Evolutionary conservation across 2,797 vertebrate genomes (phyloP), one percentile per base, ranked within the genome.

Genomic region (Peromyscus aztecus): DNA sequence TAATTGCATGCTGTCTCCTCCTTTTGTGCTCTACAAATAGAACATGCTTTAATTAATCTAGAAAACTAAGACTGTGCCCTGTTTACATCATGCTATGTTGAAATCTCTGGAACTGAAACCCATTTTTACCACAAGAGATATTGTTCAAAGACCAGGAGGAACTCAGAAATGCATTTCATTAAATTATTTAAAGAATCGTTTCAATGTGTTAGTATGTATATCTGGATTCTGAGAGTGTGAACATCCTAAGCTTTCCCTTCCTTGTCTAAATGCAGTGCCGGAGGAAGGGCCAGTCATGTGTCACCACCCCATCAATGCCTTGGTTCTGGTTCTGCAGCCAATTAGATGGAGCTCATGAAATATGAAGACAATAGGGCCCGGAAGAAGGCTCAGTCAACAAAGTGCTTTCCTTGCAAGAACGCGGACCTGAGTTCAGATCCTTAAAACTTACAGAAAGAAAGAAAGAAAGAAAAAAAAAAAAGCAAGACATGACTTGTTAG

Each of bases 181-280:
- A 97, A 96, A 89, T 77, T 87, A 97, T 90, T 93, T 46, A 81
- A 97, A 97, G 71, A 93, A 94, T 96, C 91, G 90, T 95, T 97
- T 97, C 87, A 97, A 69, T 98, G 93, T 94, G 97, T 97, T 71
- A 96, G 82, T 98, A 94, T 97, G 95, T 98, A 87, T 90, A n/a
- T 90, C 76, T 81, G 69, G 71, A 97, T 98, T 96, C 96, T 34
- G 77, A 78, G 52, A 90, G 63, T 77, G 29, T 80, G 37, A 98
- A 90, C 81, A 85, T 92, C 55, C 31, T 88, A 63, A 90, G 77
- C 16, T 23, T 96, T 85, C 78, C 77, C 37, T 37, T 77, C 7
- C 17, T 63, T 27, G n/a, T 69, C 89, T 78, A 75, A 87, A 1
- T 93, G 4, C 12, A 78, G 34, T 40, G 21, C 71, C 4, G 78